Evolutionary conservation across 2,797 vertebrate genomes (phyloP).

Genomic region (Mastacembelus armatus): DNA sequence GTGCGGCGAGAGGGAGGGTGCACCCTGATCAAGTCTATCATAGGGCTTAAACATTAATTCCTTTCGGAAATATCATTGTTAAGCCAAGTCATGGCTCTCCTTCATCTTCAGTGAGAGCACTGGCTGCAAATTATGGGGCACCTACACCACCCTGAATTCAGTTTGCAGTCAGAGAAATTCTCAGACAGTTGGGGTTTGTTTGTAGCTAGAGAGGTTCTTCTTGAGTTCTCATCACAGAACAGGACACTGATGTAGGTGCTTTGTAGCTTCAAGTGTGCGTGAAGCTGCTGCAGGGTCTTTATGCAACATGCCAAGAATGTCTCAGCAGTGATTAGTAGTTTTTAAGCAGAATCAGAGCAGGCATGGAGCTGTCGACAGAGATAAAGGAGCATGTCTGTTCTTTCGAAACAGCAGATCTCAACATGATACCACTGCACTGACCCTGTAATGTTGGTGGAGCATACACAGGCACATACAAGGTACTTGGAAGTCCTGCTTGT

Average conservation of each 20-base stretch:
- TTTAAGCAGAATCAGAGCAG: conserved; percentile 39
- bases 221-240: background rate
- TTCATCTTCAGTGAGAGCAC: background rate
- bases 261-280: conserved; percentile 13
- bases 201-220: conserved; percentile 1
- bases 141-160: conserved; percentile 4
- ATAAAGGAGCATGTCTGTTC: conserved; percentile 24
- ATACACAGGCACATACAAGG: background rate
- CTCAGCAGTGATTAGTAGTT: conserved; percentile 46
- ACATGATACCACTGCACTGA: conserved; percentile 30
- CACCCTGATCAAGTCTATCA: no score
- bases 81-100: background rate
- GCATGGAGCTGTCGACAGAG: conserved; percentile 46
- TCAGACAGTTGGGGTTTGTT: conserved; percentile 2
- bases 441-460: conserved; percentile 19
- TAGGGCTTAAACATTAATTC: background rate
- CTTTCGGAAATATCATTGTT: background rate
- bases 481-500: conserved; percentile 39
- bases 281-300: conserved; percentile 30
- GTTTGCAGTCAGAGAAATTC: no score
- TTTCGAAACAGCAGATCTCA: conserved; percentile 38
- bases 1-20: no score
- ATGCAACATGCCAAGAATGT: conserved; percentile 52
- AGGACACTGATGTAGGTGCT: conserved; percentile 7
- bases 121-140: background rate